Evolutionary conservation across 2,113 vertebrate species (phyloP), one percentile per base, ranked within the genome.

Genomic region (Stigmatopora argus): DNA sequence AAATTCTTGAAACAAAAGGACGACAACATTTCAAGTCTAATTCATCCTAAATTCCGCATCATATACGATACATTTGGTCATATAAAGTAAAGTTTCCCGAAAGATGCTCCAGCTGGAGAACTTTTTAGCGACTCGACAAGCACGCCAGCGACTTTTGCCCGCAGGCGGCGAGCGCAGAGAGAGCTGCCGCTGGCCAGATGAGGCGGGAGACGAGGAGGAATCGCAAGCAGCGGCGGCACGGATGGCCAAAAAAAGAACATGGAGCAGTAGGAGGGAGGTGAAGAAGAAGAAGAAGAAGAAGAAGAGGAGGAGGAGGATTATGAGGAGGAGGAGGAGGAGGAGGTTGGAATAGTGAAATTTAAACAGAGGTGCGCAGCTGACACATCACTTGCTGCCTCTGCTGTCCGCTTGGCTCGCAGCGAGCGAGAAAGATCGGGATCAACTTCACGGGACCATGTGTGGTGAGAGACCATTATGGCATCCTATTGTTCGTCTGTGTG

Each of bases 261-360:
- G 57, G 67, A 80, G 63, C 64, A 78, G 83, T 80, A 70, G 75
- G 84, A 80, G 70, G 73, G 64, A 85, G 80, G 80, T 76, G 81
- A 85, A 74, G 67, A 79, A 64, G 75, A 83, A 57, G 82, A 59
- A 68, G 80, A 78, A 15, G 79, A 70, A 1, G 69, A 71, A 62
- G 65, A 72, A 61, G 72, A 65, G 34, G 72, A 72, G 55, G 44
- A 71, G 55, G 82, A 59, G 66, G 79, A 78, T 12, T 75, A 70
- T 1, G 69, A 71, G 65, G 65, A 72, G 64, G 72, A 65, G 26
- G 72, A 72, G 56, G 48, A 72, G 41, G 76, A 72, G 69, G 72
- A 59, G 62, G 63, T 23, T 18, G 75, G 70, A 73, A 70, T 69
- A 79, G 73, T 65, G 38, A 68, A 72, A 73, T 71, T 79, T 67